Conservation (phyloP, 64 coral and sea anemone species). For the Dendronephthya gigantea region DNA sequence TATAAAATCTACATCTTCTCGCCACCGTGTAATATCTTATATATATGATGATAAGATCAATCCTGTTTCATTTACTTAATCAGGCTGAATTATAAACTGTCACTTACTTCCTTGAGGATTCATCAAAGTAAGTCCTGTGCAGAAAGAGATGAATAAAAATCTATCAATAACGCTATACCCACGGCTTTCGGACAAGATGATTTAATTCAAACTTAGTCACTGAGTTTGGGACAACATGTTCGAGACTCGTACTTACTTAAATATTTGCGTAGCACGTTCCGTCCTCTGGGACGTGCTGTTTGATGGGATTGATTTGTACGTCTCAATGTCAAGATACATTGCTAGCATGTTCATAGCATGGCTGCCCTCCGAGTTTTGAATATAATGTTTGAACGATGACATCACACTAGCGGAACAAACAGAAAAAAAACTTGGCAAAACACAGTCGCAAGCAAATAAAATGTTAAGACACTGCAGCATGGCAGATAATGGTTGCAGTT, state of each 20-base stretch:
- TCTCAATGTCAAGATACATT: background rate
- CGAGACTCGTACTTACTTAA: background rate
- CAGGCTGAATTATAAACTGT: background rate
- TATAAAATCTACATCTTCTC: too few relatives aligned
- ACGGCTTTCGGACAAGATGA: too few relatives aligned
- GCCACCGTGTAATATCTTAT: too few relatives aligned
- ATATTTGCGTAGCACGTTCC: background rate
- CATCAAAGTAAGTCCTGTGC: background rate
- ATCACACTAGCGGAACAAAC: background rate
- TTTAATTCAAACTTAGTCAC: too few relatives aligned
- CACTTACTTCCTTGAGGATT: conserved; percentile 3
- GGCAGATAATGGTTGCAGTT: too few relatives aligned
- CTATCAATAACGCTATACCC: background rate
- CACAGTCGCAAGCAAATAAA: too few relatives aligned
- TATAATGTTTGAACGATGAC: background rate
- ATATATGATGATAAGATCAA: too few relatives aligned
- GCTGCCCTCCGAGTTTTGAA: background rate
- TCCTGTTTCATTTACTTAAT: too few relatives aligned
- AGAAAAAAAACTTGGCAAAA: background rate
- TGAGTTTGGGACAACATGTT: too few relatives aligned
- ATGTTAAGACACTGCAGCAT: too few relatives aligned
- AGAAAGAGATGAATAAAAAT: background rate
- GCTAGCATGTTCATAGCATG: background rate
- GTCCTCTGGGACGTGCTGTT: background rate
- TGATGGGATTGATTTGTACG: background rate